These are phyloP conservation scores for Colletes latitarsis DNA, from an alignment of 1,140 invertebrate genomes.

Conservation along the genomic window DNA sequence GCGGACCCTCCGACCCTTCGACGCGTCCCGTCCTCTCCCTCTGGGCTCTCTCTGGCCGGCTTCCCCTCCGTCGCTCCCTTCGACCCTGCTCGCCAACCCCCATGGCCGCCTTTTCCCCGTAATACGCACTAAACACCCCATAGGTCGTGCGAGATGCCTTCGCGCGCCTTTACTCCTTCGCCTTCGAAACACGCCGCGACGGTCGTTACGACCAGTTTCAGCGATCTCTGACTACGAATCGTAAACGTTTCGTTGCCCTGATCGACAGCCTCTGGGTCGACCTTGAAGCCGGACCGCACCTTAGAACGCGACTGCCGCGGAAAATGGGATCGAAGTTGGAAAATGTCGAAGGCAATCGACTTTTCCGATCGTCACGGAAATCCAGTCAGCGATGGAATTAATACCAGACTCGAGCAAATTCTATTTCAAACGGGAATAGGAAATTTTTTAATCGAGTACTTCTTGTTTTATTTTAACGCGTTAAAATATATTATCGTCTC, in stretches of 20 bases:
- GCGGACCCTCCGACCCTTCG: slow-evolving; percentile 70
- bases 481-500: no score
- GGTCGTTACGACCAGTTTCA: slow-evolving; percentile 26
- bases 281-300: background rate
- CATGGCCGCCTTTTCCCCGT: slow-evolving; percentile 68
- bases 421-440: no score
- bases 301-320: slow-evolving; percentile 3
- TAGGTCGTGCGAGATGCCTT: slow-evolving; percentile 64
- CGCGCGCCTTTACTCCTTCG: slow-evolving; percentile 63
- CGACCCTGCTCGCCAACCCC: slow-evolving; percentile 45
- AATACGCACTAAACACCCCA: slow-evolving; percentile 77
- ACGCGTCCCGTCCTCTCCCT: slow-evolving; percentile 28
- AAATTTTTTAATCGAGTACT: no score
- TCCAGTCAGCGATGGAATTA: no score
- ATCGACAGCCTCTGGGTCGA: background rate
- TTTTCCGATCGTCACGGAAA: background rate
- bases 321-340: slow-evolving; percentile 18
- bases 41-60: slow-evolving; percentile 19
- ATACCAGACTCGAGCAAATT: no score
- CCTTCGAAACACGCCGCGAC: no score
- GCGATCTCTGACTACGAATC: no score
- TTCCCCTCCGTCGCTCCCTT: slow-evolving; percentile 49
- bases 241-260: no score
- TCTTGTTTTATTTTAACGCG: no score
- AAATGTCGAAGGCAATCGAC: slow-evolving; percentile 24